Percentiles rank a stretch among this genome's conserved stretches.
phyloP scores from a whole-genome alignment of 2,797 vertebrate species.

The Enteromius argenteus region DNA sequence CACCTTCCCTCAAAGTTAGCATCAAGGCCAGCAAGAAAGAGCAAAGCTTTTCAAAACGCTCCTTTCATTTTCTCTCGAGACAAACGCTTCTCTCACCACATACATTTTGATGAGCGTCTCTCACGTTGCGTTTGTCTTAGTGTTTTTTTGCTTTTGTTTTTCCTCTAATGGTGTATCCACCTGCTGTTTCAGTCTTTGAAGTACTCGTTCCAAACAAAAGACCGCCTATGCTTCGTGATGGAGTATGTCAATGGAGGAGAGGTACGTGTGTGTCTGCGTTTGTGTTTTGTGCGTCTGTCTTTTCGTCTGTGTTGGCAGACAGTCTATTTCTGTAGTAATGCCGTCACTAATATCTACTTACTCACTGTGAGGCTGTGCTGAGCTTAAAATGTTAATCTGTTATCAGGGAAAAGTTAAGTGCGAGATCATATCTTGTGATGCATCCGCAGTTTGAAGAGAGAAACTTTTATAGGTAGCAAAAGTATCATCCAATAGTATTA shows the following conservation, averaged over 20 bases:
- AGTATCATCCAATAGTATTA: neutral
- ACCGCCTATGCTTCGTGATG: conserved; percentile 98
- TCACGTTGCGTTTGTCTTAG: conserved; percentile 52
- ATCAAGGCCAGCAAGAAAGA: conserved; percentile 47
- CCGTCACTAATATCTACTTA: conserved; percentile 7
- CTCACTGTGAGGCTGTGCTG: neutral
- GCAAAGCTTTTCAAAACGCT: conserved; percentile 34
- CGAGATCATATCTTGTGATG: neutral
- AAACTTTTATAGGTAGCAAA: neutral
- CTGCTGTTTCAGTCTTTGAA: conserved; percentile 93
- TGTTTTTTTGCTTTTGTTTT: conserved; percentile 52
- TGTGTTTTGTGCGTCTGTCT: conserved; percentile 35
- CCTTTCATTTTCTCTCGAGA: conserved; percentile 58
- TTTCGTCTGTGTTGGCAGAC: neutral
- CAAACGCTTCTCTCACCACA: conserved; percentile 51
- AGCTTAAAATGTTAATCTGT: conserved; percentile 5
- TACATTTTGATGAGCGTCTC: conserved; percentile 46
- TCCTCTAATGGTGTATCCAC: conserved; percentile 67
- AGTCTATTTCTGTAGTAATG: conserved; percentile 15
- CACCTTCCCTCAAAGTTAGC: conserved; percentile 69
- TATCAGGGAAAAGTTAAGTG: conserved; percentile 15
- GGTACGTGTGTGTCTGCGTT: conserved; percentile 77
- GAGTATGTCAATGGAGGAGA: conserved; percentile 98
- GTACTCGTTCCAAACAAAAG: conserved; percentile 99
- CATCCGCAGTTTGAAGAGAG: neutral